Conservation (phyloP, 2,888 invertebrate species). For the Sphinx pinastri region DNA sequence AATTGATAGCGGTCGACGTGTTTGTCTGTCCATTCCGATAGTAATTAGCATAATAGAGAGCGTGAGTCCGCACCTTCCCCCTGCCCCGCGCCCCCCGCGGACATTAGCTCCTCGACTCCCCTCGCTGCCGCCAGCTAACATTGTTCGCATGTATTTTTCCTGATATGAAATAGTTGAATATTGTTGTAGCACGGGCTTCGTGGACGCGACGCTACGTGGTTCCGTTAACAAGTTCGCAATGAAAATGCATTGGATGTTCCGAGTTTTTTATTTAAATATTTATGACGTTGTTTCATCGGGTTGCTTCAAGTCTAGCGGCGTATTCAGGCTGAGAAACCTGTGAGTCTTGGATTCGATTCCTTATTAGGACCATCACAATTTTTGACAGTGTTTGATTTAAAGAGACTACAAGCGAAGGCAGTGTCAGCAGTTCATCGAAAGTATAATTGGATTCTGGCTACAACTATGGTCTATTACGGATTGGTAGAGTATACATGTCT, state of each 20-base stretch:
- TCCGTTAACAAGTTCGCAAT: conserved; percentile 3
- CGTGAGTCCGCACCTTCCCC: conserved; percentile 15
- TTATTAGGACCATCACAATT: too few relatives aligned
- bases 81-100: neutral
- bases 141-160: conserved; percentile 31
- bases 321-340: too few relatives aligned
- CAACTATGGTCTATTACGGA: too few relatives aligned
- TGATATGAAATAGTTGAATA: conserved; percentile 13
- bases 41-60: conserved; percentile 35
- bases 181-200: neutral
- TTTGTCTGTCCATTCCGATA: conserved; percentile 32
- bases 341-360: too few relatives aligned
- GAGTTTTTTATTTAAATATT: neutral
- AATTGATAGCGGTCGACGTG: conserved; percentile 33
- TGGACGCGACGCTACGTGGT: neutral
- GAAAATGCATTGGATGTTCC: conserved; percentile 14
- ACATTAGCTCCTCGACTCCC: neutral
- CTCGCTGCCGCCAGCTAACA: conserved; percentile 32
- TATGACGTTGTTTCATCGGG: neutral
- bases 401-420: too few relatives aligned
- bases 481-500: too few relatives aligned
- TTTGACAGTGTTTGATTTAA: too few relatives aligned
- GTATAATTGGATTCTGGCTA: too few relatives aligned
- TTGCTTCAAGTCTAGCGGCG: neutral
- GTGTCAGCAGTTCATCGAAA: too few relatives aligned